Evolutionary conservation across 2,797 vertebrate species (phyloP).

Genomic region (Thripadectes ignobilis): DNA sequence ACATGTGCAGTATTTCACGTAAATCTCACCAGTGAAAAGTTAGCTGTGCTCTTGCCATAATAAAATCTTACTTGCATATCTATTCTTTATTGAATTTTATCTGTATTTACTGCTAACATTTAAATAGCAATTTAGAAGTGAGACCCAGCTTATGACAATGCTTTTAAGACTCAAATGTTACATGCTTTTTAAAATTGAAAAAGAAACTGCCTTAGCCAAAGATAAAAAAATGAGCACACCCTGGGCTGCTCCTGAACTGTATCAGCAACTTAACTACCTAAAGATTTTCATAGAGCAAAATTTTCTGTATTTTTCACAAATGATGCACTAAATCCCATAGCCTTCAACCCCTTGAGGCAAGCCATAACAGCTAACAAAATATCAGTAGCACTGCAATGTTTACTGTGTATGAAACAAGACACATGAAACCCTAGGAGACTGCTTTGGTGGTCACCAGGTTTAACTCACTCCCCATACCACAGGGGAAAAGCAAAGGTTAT

Average conservation of each 20-base stretch:
- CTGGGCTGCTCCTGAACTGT: not conserved
- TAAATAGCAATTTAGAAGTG: not conserved
- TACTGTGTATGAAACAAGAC: not conserved
- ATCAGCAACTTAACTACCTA: not conserved
- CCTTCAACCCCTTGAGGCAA: not conserved
- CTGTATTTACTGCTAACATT: not conserved
- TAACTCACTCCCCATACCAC: no score
- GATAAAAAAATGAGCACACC: not conserved
- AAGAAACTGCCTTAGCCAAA: not conserved
- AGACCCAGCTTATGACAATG: not conserved
- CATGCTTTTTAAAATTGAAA: not conserved
- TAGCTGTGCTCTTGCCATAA: not conserved
- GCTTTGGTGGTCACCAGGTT: no score
- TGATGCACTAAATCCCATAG: not conserved
- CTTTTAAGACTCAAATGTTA: not conserved
- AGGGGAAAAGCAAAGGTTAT: no score
- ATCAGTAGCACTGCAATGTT: not conserved
- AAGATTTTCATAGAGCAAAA: not conserved
- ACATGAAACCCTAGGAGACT: not conserved
- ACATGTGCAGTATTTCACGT: not conserved
- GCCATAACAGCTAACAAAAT: not conserved
- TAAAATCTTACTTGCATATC: not conserved
- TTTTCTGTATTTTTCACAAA: not conserved
- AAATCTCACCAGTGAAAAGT: not conserved
- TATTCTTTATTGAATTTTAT: not conserved